Evolutionary conservation across 1,140 invertebrate genomes (phyloP), one percentile per base, ranked within the genome.

Genomic region (Trichoplusia ni): DNA sequence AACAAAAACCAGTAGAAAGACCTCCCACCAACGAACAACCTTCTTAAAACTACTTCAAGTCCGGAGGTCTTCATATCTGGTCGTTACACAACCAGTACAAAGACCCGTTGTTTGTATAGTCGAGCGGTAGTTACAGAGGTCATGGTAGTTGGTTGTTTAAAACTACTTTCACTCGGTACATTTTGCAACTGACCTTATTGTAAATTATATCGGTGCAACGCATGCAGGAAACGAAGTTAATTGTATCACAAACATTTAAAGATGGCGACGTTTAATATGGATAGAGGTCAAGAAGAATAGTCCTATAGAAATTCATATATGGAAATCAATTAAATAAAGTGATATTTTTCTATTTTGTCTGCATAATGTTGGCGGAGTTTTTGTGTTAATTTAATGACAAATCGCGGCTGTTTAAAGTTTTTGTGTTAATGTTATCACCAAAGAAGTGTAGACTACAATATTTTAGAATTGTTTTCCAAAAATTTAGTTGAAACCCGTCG

Each of bases 141-240:
- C 80, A 44, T 4, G 13, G 2, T 56, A 21, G 16, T 29, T 82
- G 74, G 80, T 47, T 40, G 13, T 8, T 9, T 63, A 73, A 64
- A 76, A 80, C 82, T 82, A 82, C 82, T 84, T 84, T 84, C 82
- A 84, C 74, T 79, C 29, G 25, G 66, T 67, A 68, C 66, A 80
- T 84, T 84, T 84, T 82, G 82, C 79, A 84, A 84, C 47, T 76
- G 82, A 75, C 82, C 82, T 82, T 81, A 84, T 71, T 74, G 73
- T 77, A 16, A 79, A 79, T 79, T 75, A 79, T 80, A 75, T 74
- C 42, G 33, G 47, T 58, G 63, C 63, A 64, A 69, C 44, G 53
- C 8, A 47, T 60, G 18, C 42, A 60, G 56, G 56, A 60, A 60
- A 27, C 13, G 13, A 47, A 14, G 19, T 1, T 58, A 47, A 60